Evolutionary conservation across 2,113 vertebrate genomes (phyloP), one percentile per base, ranked within the genome.

Genomic region (Argyrosomus japonicus): DNA sequence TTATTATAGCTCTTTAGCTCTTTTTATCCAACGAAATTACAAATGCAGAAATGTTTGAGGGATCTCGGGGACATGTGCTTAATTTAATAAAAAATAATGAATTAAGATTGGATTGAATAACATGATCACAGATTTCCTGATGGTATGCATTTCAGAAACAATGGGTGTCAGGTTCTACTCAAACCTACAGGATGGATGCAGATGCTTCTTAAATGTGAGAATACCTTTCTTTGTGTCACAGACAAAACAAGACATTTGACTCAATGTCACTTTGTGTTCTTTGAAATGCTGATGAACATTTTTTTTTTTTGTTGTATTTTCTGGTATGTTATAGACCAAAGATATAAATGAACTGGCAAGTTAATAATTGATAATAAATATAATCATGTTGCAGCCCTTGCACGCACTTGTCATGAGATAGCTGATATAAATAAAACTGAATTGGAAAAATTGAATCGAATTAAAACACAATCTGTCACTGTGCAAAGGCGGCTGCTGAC

Each of bases 401-500:
- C 45, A 21, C 18, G 29, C 23, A 76, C 23, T 36, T 36, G 32
- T 36, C 32, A 36, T 7, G 32, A 40, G 36, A 40, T 40, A 40
- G 36, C 36, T 40, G 36, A 40, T 40, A 40, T 40, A 40, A 40
- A 40, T 40, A 40, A 40, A 40, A 40, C 36, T 40, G 36, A 40
- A 40, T 40, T 40, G 36, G 36, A 8, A 40, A 40, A 40, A 40
- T 9, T 40, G 36, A 8, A 40, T 40, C 36, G 36, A 8, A 40
- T 40, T 40, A 40, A 43, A 56, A 21, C 17, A 27, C 18, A 47
- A 1, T 87, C 76, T 88, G 82, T 86, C 84, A 79, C 23, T 25
- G 19, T 67, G 65, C 53, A 67, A 61, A 29, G 19, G 18, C 23
- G 71, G 61, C 77, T 43, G 73, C 75, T 89, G 83, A 91, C 84